Conservation (phyloP, 2,113 vertebrate species). For the Pundamilia nyererei region DNA sequence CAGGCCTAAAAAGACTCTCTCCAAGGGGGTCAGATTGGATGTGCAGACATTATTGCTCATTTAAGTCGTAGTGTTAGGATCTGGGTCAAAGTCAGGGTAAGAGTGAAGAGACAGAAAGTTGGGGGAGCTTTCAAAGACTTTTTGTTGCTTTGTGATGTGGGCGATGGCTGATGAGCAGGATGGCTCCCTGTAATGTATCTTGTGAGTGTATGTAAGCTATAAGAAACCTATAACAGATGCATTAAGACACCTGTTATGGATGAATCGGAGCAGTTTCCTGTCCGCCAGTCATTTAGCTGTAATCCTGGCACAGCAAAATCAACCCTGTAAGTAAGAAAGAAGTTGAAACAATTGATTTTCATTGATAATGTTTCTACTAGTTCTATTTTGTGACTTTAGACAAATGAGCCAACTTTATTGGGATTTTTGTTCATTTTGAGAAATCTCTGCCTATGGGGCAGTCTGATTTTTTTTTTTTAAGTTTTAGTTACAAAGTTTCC, state of each 20-base stretch:
- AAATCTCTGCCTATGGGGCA: not conserved
- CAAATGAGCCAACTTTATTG: not conserved
- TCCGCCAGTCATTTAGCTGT: not conserved
- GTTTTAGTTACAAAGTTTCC: not conserved
- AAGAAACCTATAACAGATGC: not conserved
- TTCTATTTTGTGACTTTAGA: not conserved
- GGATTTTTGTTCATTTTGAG: not conserved
- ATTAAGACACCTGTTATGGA: not conserved
- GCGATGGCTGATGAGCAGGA: not conserved
- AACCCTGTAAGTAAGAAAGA: not conserved
- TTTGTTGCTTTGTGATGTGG: not conserved
- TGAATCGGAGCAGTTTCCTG: not conserved
- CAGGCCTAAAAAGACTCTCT: not conserved
- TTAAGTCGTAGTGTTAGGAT: not conserved
- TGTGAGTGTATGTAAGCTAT: not conserved
- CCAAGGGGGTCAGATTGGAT: not conserved
- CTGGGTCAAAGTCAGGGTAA: slow-evolving; percentile 19
- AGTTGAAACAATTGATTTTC: not conserved
- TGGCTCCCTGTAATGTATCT: slow-evolving; percentile 11
- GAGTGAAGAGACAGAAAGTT: not conserved
- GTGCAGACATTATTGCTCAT: not conserved
- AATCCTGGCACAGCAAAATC: not conserved
- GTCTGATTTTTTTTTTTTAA: not conserved
- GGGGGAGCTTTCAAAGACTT: not conserved
- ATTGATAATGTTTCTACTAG: not conserved